These are phyloP conservation scores for Psilopogon haemacephalus DNA, from an alignment of 2,113 vertebrate species.

Conservation along the genomic window DNA sequence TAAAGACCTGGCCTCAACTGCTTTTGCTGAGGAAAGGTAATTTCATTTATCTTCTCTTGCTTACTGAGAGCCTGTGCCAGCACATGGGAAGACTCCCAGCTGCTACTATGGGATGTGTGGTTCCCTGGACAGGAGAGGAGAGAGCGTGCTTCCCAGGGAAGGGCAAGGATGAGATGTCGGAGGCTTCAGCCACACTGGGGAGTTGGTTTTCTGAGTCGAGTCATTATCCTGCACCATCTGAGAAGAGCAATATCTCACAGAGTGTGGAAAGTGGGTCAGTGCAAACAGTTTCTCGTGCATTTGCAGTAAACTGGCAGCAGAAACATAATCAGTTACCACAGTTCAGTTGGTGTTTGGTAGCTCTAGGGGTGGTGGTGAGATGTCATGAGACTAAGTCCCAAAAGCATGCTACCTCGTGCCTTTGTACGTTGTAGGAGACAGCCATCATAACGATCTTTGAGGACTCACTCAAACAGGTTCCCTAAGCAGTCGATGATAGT, in stretches of 20 bases:
- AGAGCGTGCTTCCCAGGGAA: fast-evolving
- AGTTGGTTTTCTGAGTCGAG: background rate
- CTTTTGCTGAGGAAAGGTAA: background rate
- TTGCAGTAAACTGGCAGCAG: background rate
- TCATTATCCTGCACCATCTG: background rate
- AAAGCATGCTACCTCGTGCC: fast-evolving
- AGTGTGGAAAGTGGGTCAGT: background rate
- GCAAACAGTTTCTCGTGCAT: fast-evolving
- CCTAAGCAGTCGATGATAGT: background rate
- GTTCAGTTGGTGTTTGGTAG: background rate
- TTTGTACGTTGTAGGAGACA: background rate
- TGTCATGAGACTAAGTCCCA: background rate
- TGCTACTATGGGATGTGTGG: fast-evolving
- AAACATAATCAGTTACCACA: background rate
- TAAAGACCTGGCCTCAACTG: background rate
- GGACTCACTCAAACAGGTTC: background rate
- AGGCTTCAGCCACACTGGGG: background rate
- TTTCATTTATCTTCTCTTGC: background rate
- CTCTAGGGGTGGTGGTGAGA: background rate
- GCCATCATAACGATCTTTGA: fast-evolving
- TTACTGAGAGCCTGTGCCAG: background rate
- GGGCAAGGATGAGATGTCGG: background rate
- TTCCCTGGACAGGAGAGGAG: background rate
- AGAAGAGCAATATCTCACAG: background rate
- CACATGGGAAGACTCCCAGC: background rate